A percentile compares a stretch with the other conserved stretches of the same genome.
Evolutionary conservation across 2,113 vertebrate genomes (phyloP).

Genomic region (Sarotherodon lohbergeri): DNA sequence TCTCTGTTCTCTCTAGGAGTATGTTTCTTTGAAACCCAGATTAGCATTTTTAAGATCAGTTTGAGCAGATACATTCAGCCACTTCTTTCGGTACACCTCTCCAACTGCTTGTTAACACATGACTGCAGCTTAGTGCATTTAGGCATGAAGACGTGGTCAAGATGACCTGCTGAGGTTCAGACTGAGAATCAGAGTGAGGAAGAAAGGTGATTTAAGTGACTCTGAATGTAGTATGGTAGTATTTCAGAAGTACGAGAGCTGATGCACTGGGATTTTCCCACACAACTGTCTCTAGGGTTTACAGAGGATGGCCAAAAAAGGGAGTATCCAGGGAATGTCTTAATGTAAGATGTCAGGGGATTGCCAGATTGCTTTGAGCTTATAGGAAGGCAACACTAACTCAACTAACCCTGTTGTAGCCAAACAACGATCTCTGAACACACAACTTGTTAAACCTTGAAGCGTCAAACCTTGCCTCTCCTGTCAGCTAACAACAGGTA

Average conservation of each 20-base stretch:
- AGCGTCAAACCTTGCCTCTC: background rate
- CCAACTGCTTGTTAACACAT: background rate
- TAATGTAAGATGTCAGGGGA: no score
- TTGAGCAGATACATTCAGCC: background rate
- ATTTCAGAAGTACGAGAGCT: background rate
- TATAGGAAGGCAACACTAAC: background rate
- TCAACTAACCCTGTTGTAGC: background rate
- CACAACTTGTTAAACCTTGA: background rate
- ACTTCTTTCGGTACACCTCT: background rate
- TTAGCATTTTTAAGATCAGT: background rate
- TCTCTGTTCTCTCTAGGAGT: background rate
- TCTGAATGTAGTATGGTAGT: no score
- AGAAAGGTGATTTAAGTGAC: background rate
- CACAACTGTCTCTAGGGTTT: no score
- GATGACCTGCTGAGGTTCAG: no score
- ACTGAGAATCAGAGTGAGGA: no score
- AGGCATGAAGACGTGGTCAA: no score
- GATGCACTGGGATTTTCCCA: background rate
- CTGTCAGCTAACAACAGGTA: background rate
- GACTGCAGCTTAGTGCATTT: background rate
- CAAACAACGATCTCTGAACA: background rate
- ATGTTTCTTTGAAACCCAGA: background rate
- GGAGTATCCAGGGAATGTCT: no score
- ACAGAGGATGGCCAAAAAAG: no score
- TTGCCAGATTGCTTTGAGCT: background rate